Conservation (phyloP, 2,888 invertebrate species). For the Antheraea assamensis region DNA sequence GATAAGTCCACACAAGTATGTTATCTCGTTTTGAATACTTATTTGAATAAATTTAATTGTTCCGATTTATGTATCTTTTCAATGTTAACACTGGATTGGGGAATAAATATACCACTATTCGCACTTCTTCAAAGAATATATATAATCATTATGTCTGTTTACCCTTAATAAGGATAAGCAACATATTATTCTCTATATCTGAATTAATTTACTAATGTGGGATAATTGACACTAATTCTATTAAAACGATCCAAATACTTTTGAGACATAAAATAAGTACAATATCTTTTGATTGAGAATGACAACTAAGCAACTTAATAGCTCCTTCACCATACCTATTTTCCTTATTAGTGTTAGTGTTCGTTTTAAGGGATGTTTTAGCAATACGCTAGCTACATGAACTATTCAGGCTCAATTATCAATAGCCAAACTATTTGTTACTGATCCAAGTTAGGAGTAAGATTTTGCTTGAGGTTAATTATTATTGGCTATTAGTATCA, state of each 20-base stretch:
- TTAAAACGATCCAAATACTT: not conserved
- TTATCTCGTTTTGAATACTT: slow-evolving; percentile 24
- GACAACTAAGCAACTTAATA: not conserved
- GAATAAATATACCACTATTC: not conserved
- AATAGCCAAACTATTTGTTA: not conserved
- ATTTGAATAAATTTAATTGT: slow-evolving; percentile 13
- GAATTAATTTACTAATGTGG: not conserved
- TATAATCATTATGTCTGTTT: not conserved
- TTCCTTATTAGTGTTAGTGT: not conserved
- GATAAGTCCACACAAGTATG: slow-evolving; percentile 91
- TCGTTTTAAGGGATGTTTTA: not conserved
- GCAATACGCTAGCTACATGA: not conserved
- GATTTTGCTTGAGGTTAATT: not conserved
- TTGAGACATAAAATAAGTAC: not conserved
- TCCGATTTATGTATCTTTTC: not conserved
- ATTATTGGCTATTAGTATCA: not conserved
- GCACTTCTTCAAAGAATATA: not conserved
- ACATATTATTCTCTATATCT: not conserved
- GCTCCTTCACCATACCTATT: not conserved
- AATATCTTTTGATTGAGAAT: not conserved
- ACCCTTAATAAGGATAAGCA: not conserved
- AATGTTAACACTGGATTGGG: not conserved
- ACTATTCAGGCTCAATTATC: not conserved
- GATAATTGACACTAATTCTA: not conserved
- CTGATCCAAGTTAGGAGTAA: not conserved